Evolutionary conservation across 2,888 invertebrate species (phyloP).

Genomic region (Cryptophagus acutangulus): DNA sequence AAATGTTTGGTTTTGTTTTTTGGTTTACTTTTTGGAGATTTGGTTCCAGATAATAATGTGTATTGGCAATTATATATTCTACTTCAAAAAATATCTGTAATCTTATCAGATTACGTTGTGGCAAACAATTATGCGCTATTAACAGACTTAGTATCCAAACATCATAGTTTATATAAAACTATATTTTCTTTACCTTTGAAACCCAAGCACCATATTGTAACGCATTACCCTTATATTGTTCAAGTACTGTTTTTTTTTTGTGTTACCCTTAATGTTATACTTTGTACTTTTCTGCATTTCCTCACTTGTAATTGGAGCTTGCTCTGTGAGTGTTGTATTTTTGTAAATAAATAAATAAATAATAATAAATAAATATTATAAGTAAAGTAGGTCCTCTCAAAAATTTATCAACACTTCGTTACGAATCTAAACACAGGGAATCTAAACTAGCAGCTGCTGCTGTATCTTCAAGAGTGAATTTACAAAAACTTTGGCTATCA

Average conservation of each 20-base stretch:
- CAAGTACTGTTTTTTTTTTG: no score
- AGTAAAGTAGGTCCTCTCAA: constrained; percentile 13
- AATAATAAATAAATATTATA: constrained; percentile 15
- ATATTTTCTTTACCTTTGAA: constrained; percentile 13
- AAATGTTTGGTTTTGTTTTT: constrained; percentile 20
- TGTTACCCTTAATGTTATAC: no score
- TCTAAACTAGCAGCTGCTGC: constrained; percentile 10
- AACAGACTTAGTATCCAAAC: constrained; percentile 13
- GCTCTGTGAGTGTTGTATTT: no score
- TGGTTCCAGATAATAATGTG: constrained; percentile 14
- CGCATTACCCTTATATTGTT: no score
- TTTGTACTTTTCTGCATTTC: no score
- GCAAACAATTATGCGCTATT: neutral
- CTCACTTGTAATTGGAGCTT: no score
- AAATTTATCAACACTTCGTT: constrained; percentile 15
- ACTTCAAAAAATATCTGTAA: neutral
- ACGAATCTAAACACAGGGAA: constrained; percentile 14
- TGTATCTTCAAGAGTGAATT: no score
- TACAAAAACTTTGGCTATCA: neutral
- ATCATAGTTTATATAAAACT: constrained; percentile 10
- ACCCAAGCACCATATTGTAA: constrained; percentile 18
- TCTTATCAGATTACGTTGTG: neutral
- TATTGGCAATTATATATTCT: neutral
- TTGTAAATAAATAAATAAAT: no score
- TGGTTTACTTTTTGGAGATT: constrained; percentile 21